These are phyloP conservation scores for Drosophila greeni DNA, from an alignment of 2,888 invertebrate genomes.

Conservation along the genomic window DNA sequence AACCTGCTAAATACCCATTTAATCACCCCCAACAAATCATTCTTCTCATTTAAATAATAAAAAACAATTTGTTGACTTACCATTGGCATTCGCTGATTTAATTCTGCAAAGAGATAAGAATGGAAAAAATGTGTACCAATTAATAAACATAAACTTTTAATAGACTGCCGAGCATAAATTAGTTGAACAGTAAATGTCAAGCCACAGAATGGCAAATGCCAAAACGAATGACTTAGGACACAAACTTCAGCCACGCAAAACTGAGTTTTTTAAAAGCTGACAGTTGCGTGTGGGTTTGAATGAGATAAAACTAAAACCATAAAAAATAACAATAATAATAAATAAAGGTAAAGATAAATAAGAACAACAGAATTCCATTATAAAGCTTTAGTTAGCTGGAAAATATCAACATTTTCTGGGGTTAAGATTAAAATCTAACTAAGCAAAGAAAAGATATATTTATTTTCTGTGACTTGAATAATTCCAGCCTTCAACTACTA, in stretches of 20 bases:
- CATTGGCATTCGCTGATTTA: conserved; percentile 79
- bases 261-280: conserved; percentile 11
- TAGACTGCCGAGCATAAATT: conserved; percentile 51
- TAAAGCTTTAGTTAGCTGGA: conserved; percentile 34
- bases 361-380: conserved; percentile 58
- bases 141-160: conserved; percentile 43
- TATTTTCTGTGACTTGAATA: conserved; percentile 12
- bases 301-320: conserved; percentile 25
- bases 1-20: conserved; percentile 26
- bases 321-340: neutral
- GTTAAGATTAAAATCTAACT: conserved; percentile 51
- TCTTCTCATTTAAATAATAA: conserved; percentile 20
- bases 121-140: conserved; percentile 46
- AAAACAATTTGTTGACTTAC: conserved; percentile 70
- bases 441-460: conserved; percentile 23
- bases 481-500: conserved; percentile 5
- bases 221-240: conserved; percentile 75
- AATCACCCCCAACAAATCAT: conserved; percentile 23
- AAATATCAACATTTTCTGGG: conserved; percentile 34
- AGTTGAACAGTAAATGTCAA: conserved; percentile 53
- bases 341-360: conserved; percentile 46
- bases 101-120: conserved; percentile 77
- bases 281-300: conserved; percentile 26
- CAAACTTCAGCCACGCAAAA: conserved; percentile 64
- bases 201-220: conserved; percentile 56